phyloP scores from a whole-genome alignment of 2,797 vertebrate species.

The Acrocephalus scirpaceus region DNA sequence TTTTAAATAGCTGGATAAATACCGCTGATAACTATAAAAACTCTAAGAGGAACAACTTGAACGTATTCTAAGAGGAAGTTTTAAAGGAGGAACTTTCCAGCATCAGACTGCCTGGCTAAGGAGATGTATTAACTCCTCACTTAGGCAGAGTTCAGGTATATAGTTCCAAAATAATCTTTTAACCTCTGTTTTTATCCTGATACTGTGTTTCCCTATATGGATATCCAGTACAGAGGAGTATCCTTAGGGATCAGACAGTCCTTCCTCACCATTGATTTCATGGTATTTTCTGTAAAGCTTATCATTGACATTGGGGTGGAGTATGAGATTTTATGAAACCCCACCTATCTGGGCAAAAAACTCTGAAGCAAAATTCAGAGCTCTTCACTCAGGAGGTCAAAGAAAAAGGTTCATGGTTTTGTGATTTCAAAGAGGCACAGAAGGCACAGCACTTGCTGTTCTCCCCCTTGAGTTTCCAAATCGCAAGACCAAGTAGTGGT shows the following conservation, averaged over 20 bases:
- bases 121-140: not conserved
- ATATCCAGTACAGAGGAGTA: not conserved
- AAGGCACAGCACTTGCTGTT: not conserved
- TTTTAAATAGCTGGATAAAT: not conserved
- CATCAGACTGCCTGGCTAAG: not conserved
- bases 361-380: not conserved
- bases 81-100: not conserved
- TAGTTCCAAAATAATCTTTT: not conserved
- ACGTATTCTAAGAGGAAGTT: not conserved
- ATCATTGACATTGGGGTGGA: not conserved
- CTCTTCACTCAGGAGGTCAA: not conserved
- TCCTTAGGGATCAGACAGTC: not conserved
- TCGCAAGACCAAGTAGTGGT: not conserved
- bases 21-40: not conserved
- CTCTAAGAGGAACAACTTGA: not conserved
- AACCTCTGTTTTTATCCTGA: not conserved
- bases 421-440: not conserved
- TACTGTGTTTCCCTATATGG: not conserved
- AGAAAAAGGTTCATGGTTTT: not conserved
- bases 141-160: not conserved
- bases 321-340: not conserved
- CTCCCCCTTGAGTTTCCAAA: not conserved
- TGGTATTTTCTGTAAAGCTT: not conserved
- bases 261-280: not conserved
- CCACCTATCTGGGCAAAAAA: not conserved